Base-by-base conservation (phyloP, 2,888 invertebrate species). In the Danaus chrysippus region DNA sequence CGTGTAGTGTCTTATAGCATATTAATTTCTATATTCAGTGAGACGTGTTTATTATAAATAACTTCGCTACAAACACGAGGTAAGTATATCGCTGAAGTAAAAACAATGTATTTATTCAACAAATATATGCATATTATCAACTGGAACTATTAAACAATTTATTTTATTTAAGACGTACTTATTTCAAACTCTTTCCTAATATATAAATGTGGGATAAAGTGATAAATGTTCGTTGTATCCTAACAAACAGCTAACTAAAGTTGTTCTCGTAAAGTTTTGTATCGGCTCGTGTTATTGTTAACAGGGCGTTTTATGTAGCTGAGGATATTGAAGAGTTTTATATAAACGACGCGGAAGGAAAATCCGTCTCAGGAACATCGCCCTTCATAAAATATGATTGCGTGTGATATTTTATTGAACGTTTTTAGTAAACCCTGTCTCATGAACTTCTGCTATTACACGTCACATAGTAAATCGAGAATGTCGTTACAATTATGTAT, bases 341-440 rank as follows among this genome's bases (percentile, higher is more conserved):
- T 75, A 75, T 77, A 78, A 80, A 78, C 73, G 73, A 67, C 63
- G 67, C 71, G 55, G 62, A 62, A 58, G 65, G 46, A 61, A 54
- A 43, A 76, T 77, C 79, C 76, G 76, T 71, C 72, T 73, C 77
- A 76, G 77, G 82, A 83, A 84, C 80, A 77, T 79, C 83, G 81
- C 79, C 77, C 73, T 74, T 83, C 81, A 86, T 88, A 86, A 88
- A 86, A 87, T 87, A 88, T 88, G 86, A 87, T 88, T 87, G 83
- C 78, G 72, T 75, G 75, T 77, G 79, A 83, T 84, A 79, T 81
- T 84, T 86, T 87, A 87, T 84, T 83, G 76, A 82, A 71, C 49
- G 62, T 58, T 56, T 59, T 61, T 61, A 44, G 23, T n/a, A 63
- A 60, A 58, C 58, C 56, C 57, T 59, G 15, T 56, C 43, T 54